Base-by-base conservation (phyloP, 2,113 vertebrate genomes). In the Odontesthes bonariensis region DNA sequence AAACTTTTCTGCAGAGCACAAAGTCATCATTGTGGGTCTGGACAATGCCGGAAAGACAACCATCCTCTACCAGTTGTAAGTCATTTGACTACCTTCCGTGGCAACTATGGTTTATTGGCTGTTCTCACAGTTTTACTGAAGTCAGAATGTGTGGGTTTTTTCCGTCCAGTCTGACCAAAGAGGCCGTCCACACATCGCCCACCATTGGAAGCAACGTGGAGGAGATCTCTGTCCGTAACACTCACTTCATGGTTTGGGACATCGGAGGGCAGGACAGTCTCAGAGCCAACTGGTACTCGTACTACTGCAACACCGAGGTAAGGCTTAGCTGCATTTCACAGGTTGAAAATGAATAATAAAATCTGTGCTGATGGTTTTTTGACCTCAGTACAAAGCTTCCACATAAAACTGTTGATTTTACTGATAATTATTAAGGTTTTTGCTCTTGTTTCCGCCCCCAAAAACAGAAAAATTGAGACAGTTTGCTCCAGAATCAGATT, bases 11-110 rank as follows among this genome's bases (percentile, higher is more conserved):
- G 6, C 88, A 96, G 96, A 96, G 44, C 96, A 95, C 93, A 96
- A 96, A 89, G 96, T 97, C 44, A 93, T 95, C 82, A 88, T 96
- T 54, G 93, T 95, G 64, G 95, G 96, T 62, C 86, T 96, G 89
- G 95, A 97, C 92, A 96, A 95, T 14, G 95, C 95, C 10, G 96
- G 95, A 4, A 96, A 95, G 83, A 96, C 95, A 1, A 96, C 95
- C 59, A 91, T 96, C 84, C 94, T 96, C 73, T 96, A 96, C 78
- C 95, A 96, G 59, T 95, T 95, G 95, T 96, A 78, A 96, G 96
- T 84, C 10, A 22, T 22, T 8, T 63, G 0, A 16, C 0, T n/a
- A 8, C 1, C 49, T 38, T 65, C 22, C 71, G 12, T 17, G 27
- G 12, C 32, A 10, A 5, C 11, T 16, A 32, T 6, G 17, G n/a